Percentiles rank a stretch among this genome's conserved stretches.
phyloP scores from a whole-genome alignment of 1,140 invertebrate species.

The Augochlora pura region DNA sequence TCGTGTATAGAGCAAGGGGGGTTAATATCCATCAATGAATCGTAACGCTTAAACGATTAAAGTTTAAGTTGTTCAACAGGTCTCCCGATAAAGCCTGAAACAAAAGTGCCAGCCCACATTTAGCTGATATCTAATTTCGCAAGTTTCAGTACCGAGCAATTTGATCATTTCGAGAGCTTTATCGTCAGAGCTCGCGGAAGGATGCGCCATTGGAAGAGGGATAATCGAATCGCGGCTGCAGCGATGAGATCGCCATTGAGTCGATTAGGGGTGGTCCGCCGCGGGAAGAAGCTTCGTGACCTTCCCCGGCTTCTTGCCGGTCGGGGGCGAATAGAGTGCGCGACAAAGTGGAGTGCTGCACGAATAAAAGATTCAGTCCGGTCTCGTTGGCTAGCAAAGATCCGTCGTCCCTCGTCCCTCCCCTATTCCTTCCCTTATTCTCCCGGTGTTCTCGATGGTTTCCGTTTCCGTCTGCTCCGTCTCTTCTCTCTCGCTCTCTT shows the following conservation, averaged over 20 bases:
- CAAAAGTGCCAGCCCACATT: no score
- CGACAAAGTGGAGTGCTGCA: constrained; percentile 23
- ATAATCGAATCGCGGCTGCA: constrained; percentile 47
- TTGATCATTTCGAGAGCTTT: no score
- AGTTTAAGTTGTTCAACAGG: no score
- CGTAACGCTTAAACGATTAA: no score
- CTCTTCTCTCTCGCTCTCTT: not conserved
- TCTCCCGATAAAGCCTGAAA: no score
- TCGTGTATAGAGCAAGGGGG: no score
- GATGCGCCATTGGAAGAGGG: constrained; percentile 7
- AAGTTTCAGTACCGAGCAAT: no score
- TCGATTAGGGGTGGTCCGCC: constrained; percentile 23
- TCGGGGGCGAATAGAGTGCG: not conserved
- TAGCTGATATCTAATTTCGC: no score
- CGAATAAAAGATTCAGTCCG: constrained; percentile 42
- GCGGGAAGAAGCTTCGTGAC: constrained; percentile 23
- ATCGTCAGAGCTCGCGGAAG: no score
- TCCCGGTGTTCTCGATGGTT: not conserved
- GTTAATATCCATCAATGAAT: no score
- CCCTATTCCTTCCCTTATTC: not conserved
- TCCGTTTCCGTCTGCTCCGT: not conserved
- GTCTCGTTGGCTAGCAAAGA: not conserved
- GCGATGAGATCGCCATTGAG: constrained; percentile 25
- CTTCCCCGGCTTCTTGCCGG: not conserved
- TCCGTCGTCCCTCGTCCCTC: not conserved